Percentiles rank a stretch among this genome's conserved stretches.
Evolutionary conservation across 2,888 invertebrate species (phyloP).

Genomic region (Caenorhabditis sp.): DNA sequence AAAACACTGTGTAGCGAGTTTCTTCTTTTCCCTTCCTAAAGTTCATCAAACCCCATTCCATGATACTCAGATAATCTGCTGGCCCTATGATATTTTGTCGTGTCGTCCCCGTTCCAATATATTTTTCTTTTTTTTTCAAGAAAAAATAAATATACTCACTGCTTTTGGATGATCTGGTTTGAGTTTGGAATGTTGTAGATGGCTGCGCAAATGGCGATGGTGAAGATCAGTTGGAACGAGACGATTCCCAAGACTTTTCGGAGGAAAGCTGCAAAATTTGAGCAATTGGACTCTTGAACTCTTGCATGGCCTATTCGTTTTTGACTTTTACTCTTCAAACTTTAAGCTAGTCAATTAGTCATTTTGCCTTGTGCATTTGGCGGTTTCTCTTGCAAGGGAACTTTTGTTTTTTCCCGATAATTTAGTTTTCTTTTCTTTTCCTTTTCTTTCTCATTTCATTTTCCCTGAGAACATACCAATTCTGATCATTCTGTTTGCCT

Average conservation of each 20-base stretch:
- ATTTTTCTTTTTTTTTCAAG: neutral
- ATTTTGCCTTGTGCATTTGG: too few species aligned
- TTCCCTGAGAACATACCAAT: conserved; percentile 33
- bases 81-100: too few species aligned
- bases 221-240: conserved; percentile 89
- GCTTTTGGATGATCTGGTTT: conserved; percentile 83
- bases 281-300: neutral
- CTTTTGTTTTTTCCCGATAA: too few species aligned
- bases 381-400: too few species aligned
- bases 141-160: conserved; percentile 70
- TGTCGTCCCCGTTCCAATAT: neutral
- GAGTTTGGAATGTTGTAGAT: conserved; percentile 84
- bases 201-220: conserved; percentile 84
- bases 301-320: neutral
- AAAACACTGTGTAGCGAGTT: neutral
- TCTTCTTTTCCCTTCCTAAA: neutral
- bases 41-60: too few species aligned
- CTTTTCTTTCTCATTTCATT: neutral
- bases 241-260: conserved; percentile 92
- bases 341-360: neutral
- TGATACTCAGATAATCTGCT: too few species aligned
- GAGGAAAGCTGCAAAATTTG: conserved; percentile 86
- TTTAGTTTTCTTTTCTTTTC: neutral
- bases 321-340: conserved; percentile 10
- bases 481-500: conserved; percentile 55